Conservation (phyloP, 2,113 vertebrate genomes). For the Crotalus tigris region DNA sequence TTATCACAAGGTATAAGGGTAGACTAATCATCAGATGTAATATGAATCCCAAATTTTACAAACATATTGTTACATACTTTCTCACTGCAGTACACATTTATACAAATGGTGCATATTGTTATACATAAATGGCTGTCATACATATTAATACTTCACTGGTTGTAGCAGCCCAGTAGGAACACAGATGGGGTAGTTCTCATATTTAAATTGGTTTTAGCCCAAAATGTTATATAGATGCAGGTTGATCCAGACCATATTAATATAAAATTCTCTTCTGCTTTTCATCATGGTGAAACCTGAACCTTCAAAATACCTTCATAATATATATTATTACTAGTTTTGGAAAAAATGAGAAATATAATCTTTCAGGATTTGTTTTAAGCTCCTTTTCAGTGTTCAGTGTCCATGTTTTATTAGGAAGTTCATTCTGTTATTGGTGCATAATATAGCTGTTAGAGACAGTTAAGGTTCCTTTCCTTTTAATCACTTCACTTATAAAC, state of each 20-base stretch:
- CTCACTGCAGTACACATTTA: neutral
- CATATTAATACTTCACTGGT: neutral
- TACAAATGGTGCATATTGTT: neutral
- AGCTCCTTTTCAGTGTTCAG: neutral
- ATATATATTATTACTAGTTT: neutral
- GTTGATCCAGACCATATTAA: conserved; percentile 4
- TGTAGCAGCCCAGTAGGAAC: neutral
- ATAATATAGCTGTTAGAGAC: neutral
- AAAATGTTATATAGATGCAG: neutral
- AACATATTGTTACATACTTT: neutral
- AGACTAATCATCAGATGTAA: neutral
- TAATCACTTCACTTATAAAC: neutral
- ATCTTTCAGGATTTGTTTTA: neutral
- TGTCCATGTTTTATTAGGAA: neutral
- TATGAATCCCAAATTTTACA: neutral
- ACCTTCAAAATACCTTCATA: conserved; percentile 21
- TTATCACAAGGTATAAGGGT: neutral
- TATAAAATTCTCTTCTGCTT: neutral
- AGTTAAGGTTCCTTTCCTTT: neutral
- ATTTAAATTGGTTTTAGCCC: neutral
- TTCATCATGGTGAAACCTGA: conserved; percentile 23
- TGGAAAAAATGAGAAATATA: neutral
- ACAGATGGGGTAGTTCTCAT: neutral
- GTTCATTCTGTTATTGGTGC: conserved; percentile 2
- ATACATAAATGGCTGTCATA: neutral